A percentile compares a stretch with the other conserved stretches of the same genome.
These are phyloP conservation scores for Crotalus helleri DNA, from an alignment of 2,113 vertebrate species.

Conservation along the genomic window DNA sequence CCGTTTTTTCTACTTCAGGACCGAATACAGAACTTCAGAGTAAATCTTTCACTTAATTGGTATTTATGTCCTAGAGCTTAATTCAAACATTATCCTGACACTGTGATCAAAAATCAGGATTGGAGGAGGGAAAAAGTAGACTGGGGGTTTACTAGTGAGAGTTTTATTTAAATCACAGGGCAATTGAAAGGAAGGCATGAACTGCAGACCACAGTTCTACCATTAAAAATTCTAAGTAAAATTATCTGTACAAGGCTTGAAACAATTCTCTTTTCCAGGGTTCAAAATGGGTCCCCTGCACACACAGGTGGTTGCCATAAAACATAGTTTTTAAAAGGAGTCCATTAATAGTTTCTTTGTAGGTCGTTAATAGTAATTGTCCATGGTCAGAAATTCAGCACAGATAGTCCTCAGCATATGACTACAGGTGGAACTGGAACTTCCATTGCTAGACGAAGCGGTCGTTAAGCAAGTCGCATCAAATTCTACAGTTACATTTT, in stretches of 20 bases:
- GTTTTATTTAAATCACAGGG: no score
- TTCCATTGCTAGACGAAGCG: neutral
- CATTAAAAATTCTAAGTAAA: neutral
- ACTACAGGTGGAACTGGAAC: neutral
- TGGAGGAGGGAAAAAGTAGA: neutral
- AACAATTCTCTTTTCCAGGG: neutral
- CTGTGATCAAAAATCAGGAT: neutral
- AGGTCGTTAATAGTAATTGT: neutral
- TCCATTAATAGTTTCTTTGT: neutral
- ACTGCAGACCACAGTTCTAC: neutral
- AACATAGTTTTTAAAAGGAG: neutral
- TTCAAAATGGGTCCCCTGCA: neutral
- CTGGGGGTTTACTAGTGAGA: neutral
- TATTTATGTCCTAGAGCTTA: neutral
- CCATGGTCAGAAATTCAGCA: neutral
- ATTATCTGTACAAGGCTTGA: neutral
- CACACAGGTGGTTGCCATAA: neutral
- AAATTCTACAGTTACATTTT: neutral
- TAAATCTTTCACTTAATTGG: neutral
- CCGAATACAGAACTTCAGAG: fast-evolving
- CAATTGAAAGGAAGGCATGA: neutral
- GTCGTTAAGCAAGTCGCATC: neutral
- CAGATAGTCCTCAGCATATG: neutral
- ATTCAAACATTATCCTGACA: neutral
- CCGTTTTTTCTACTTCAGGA: neutral